A percentile compares a stretch with the other conserved stretches of the same genome.
phyloP scores from a whole-genome alignment of 2,797 vertebrate genomes.

The Micropoecilia bifurca region DNA sequence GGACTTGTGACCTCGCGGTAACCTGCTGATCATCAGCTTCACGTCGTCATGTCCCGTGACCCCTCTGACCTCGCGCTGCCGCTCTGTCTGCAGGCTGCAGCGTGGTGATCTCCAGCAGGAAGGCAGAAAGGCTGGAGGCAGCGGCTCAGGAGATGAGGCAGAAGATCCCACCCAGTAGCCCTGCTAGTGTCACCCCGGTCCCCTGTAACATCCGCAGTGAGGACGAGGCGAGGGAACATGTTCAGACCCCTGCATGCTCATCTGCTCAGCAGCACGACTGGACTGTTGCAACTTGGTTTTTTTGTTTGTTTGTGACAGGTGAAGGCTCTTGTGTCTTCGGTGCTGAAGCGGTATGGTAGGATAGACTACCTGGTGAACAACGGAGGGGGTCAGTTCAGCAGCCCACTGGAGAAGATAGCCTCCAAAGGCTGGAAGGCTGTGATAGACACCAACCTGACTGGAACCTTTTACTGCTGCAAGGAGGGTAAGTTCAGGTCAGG shows the following conservation, averaged over 20 bases:
- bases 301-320: conserved; percentile 78
- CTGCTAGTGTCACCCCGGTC: conserved; percentile 81
- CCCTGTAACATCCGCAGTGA: conserved; percentile 92
- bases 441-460: conserved; percentile 94
- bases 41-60: neutral
- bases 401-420: conserved; percentile 82
- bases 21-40: neutral
- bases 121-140: conserved; percentile 83
- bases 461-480: conserved; percentile 94
- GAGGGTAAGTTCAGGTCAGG: conserved; percentile 78
- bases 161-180: conserved; percentile 69
- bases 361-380: conserved; percentile 96
- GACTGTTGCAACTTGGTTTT: neutral
- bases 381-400: conserved; percentile 90
- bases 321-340: conserved; percentile 85
- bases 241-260: neutral
- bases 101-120: conserved; percentile 93
- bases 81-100: conserved; percentile 83
- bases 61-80: neutral
- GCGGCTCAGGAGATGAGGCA: conserved; percentile 84
- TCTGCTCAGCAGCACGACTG: accelerated
- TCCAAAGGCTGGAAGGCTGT: conserved; percentile 95
- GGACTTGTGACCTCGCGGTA: neutral
- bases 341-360: conserved; percentile 80
- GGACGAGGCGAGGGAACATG: conserved; percentile 83